These are phyloP conservation scores for Lepus timidus DNA, from an alignment of 2,113 vertebrate genomes.

Conservation along the genomic window DNA sequence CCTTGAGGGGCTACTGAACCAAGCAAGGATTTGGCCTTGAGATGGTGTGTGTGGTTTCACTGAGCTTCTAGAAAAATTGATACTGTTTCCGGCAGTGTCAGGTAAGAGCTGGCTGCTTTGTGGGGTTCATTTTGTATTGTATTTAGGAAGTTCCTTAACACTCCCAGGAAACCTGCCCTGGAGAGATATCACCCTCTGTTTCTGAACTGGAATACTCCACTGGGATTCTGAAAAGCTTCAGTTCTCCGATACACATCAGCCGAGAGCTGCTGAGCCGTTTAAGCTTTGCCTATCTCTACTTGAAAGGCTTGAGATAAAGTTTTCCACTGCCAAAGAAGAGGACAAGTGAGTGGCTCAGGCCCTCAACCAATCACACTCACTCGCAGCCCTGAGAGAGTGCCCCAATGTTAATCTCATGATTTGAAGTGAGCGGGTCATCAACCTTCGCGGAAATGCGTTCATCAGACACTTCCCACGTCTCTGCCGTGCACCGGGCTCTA, in stretches of 20 bases:
- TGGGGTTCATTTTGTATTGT: background rate
- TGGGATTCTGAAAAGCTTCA: conserved; percentile 60
- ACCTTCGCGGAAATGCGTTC: background rate
- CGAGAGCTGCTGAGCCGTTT: conserved; percentile 22
- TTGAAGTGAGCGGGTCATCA: background rate
- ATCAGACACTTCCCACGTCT: background rate
- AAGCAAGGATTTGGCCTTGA: background rate
- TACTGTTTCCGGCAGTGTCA: background rate
- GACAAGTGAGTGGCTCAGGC: background rate
- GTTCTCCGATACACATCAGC: background rate
- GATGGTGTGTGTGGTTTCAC: background rate
- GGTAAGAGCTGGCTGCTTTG: background rate
- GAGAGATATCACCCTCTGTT: background rate
- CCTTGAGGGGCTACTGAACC: background rate
- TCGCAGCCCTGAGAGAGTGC: background rate
- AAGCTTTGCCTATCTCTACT: conserved; percentile 55
- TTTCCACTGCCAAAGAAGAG: conserved; percentile 8
- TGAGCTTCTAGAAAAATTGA: conserved; percentile 5
- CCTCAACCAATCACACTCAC: background rate
- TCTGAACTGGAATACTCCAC: background rate
- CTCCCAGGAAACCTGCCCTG: conserved; percentile 40
- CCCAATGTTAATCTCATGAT: background rate
- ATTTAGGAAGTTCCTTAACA: conserved; percentile 18
- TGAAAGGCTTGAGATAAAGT: conserved; percentile 62
- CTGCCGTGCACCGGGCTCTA: background rate